These are phyloP conservation scores for Samia ricini DNA, from an alignment of 1,140 invertebrate genomes.

Conservation along the genomic window DNA sequence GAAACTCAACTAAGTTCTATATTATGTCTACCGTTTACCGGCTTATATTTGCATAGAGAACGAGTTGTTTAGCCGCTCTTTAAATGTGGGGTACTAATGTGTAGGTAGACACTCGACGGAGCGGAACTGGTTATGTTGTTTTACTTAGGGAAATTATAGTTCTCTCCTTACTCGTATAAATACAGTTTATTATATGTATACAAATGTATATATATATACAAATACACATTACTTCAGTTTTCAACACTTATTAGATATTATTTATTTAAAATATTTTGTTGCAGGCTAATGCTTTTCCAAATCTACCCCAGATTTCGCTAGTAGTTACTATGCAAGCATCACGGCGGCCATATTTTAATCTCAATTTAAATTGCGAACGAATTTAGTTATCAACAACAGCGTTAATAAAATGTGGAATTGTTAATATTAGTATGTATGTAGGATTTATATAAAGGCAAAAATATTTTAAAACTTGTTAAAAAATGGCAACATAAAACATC, in stretches of 20 bases:
- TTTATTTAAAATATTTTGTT: neutral
- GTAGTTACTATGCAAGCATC: too few relatives aligned
- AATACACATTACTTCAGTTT: too few relatives aligned
- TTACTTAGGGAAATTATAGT: constrained; percentile 17
- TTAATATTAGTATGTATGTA: too few relatives aligned
- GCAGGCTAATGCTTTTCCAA: too few relatives aligned
- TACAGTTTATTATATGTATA: neutral
- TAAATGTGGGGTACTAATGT: constrained; percentile 40
- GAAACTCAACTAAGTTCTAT: constrained; percentile 33
- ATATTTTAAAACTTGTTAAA: neutral
- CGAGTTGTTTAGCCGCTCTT: constrained; percentile 40
- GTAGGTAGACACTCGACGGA: constrained; percentile 32
- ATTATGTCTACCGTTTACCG: neutral
- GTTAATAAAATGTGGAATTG: too few relatives aligned
- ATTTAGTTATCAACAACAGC: too few relatives aligned
- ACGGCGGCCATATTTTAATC: too few relatives aligned
- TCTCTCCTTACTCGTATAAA: constrained; percentile 1
- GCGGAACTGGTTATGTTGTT: constrained; percentile 32
- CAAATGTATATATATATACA: too few relatives aligned
- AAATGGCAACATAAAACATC: neutral
- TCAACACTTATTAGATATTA: neutral
- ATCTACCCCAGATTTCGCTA: too few relatives aligned
- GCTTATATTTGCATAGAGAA: constrained; percentile 48
- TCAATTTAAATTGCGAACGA: too few relatives aligned
- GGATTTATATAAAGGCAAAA: too few relatives aligned